phyloP scores from a whole-genome alignment of 2,113 vertebrate genomes.

The Fukomys damarensis region DNA sequence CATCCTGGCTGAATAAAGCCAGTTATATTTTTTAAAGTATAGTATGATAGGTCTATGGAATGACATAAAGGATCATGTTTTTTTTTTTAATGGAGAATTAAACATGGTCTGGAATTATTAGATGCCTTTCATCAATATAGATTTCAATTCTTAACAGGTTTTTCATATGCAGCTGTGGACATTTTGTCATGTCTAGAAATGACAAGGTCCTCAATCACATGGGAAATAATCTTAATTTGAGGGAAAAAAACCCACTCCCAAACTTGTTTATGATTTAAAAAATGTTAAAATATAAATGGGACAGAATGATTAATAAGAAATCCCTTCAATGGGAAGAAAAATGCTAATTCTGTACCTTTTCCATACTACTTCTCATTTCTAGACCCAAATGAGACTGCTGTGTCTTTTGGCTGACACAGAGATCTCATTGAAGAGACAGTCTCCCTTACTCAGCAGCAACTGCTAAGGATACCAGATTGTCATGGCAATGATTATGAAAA shows the following conservation, averaged over 20 bases:
- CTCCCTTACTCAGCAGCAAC: constrained; percentile 85
- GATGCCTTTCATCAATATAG: constrained; percentile 55
- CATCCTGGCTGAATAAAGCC: neutral
- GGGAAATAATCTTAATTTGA: constrained; percentile 60
- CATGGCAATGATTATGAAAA: constrained; percentile 82
- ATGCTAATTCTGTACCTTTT: constrained; percentile 30
- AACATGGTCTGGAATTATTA: constrained; percentile 66
- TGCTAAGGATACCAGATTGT: constrained; percentile 84
- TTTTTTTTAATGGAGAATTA: constrained; percentile 61
- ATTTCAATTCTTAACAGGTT: constrained; percentile 65
- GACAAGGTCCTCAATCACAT: constrained; percentile 63
- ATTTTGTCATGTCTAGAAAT: constrained; percentile 66
- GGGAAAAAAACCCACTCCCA: constrained; percentile 52
- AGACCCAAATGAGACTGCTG: constrained; percentile 70
- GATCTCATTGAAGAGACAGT: constrained; percentile 84
- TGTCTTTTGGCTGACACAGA: constrained; percentile 82
- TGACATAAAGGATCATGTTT: constrained; percentile 26
- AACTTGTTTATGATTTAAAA: constrained; percentile 55
- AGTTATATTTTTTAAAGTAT: constrained; percentile 56
- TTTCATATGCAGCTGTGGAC: constrained; percentile 66
- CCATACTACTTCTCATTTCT: constrained; percentile 50
- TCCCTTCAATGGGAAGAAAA: neutral
- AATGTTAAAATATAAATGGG: constrained; percentile 62
- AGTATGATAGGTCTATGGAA: neutral
- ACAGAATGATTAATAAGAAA: constrained; percentile 59